Evolutionary conservation across 2,113 vertebrate genomes (phyloP).

Genomic region (Grallaria varia): DNA sequence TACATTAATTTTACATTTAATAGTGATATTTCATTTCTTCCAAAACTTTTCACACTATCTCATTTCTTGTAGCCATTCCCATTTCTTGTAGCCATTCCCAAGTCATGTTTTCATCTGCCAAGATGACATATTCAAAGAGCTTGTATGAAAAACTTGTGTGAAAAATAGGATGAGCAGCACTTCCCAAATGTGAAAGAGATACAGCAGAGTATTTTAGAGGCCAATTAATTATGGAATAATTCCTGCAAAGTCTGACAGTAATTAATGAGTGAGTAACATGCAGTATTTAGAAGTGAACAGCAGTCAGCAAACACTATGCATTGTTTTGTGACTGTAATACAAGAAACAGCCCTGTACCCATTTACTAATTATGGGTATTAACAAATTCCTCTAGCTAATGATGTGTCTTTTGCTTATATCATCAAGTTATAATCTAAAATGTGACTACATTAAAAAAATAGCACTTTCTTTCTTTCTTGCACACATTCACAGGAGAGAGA

Average conservation of each 20-base stretch:
- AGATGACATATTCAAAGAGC: constrained; percentile 15
- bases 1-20: constrained; percentile 40
- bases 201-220: constrained; percentile 15
- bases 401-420: background rate
- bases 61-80: constrained; percentile 14
- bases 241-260: constrained; percentile 7
- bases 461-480: background rate
- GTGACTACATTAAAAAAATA: background rate
- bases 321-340: background rate
- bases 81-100: constrained; percentile 22
- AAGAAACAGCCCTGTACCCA: background rate
- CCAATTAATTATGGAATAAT: constrained; percentile 37
- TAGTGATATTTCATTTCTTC: constrained; percentile 23
- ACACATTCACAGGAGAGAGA: background rate
- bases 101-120: constrained; percentile 17
- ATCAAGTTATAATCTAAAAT: background rate
- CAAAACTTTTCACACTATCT: constrained; percentile 3
- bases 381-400: background rate
- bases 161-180: background rate
- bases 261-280: constrained; percentile 2
- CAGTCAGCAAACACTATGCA: background rate
- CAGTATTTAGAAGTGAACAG: constrained; percentile 8
- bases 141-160: background rate
- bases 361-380: background rate
- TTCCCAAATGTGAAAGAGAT: constrained; percentile 21